Evolutionary conservation across 1,140 invertebrate genomes (phyloP), one percentile per base, ranked within the genome.

Genomic region (Drosophila kurseongensis): DNA sequence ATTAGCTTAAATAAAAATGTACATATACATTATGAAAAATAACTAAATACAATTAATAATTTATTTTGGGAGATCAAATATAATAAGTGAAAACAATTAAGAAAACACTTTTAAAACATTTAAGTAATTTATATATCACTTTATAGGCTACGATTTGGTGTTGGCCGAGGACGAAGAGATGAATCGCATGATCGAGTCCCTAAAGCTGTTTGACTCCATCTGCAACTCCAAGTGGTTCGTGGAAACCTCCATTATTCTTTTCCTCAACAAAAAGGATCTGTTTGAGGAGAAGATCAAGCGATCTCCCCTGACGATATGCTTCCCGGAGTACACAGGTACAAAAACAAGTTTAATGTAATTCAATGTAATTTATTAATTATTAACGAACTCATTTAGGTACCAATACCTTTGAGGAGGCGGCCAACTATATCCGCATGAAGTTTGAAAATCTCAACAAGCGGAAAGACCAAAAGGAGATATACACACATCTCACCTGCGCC

Each of bases 171-270:
- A 99, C 92, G 97, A 99, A 93, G 97, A 97, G 93, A 98, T 98
- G 94, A 97, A 97, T 92, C 94, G 96, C 52, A 97, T 97, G 96
- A 97, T 98, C 89, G 98, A 99, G 92, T 98, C 97, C 48, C 95
- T 99, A 94, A 98, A 98, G 92, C 93, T 99, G 35, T 99, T 99
- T 93, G 98, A 99, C 93, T 97, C 96, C 4, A 99, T 99, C 91
- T 99, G 98, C 93, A 99, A 99, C 93, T 98, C 98, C 92, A 99
- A 99, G 93, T 99, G 98, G 98, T 99, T 99, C 92, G 97, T 97
- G 55, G 97, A 99, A 83, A 99, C 98, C 13, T 98, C 98, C n/a
- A 99, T 99, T 73, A 99, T 99, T 91, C 94, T 99, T 50, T 99
- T 99, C 93, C 94, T 99, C 27, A 99, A 99, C 93, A 99, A 99